Percentiles rank a stretch among this genome's conserved stretches.
These are phyloP conservation scores for Drosophila setosimentum DNA, from an alignment of 2,888 invertebrate genomes.

Conservation along the genomic window DNA sequence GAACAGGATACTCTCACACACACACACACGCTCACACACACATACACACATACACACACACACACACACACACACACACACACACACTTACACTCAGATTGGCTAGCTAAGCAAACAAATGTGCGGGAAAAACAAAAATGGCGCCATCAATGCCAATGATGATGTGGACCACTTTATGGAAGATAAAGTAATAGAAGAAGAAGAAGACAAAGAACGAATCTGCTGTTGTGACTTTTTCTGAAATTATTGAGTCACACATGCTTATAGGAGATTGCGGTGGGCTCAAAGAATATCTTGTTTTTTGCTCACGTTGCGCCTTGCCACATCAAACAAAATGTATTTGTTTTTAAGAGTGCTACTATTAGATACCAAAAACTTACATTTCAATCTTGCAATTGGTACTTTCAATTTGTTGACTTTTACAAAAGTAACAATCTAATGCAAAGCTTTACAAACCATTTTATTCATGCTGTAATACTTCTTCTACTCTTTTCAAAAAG, in stretches of 20 bases:
- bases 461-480: neutral
- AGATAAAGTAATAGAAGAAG: conserved; percentile 10
- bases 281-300: conserved; percentile 31
- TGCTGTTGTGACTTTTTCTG: conserved; percentile 37
- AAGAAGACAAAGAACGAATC: neutral
- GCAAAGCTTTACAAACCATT: neutral
- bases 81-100: conserved; percentile 43
- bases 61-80: conserved; percentile 6
- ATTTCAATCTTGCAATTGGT: neutral
- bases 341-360: neutral
- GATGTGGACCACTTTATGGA: conserved; percentile 40
- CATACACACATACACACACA: neutral
- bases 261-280: neutral
- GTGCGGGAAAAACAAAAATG: conserved; percentile 70
- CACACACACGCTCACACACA: conserved; percentile 1
- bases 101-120: conserved; percentile 59
- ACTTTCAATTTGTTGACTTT: neutral
- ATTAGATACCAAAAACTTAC: neutral
- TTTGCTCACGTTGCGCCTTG: conserved; percentile 42
- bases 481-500: neutral
- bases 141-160: conserved; percentile 76
- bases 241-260: conserved; percentile 58
- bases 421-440: neutral
- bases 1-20: conserved; percentile 37
- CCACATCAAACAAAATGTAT: conserved; percentile 34